phyloP scores from a whole-genome alignment of 1,140 invertebrate genomes.

The Limonius californicus region DNA sequence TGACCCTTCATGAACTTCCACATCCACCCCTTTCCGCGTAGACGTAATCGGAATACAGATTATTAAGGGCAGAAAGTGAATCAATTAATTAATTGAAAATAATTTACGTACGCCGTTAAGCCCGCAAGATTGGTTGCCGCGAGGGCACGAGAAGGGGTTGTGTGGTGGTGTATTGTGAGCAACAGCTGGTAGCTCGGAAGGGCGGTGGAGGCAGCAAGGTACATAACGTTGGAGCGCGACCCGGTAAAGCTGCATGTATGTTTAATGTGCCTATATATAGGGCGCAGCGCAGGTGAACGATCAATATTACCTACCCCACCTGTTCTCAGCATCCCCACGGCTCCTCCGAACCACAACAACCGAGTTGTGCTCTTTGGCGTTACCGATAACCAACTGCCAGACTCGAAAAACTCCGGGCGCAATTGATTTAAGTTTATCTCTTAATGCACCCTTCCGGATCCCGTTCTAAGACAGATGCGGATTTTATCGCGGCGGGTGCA shows the following conservation, averaged over 20 bases:
- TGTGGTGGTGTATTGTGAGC: too few species aligned
- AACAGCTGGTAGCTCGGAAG: too few species aligned
- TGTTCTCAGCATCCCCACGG: background rate
- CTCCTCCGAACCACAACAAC: background rate
- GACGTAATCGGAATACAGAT: too few species aligned
- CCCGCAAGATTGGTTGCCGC: too few species aligned
- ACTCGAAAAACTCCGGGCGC: background rate
- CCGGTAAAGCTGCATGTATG: background rate
- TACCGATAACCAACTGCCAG: background rate
- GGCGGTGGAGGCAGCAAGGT: background rate
- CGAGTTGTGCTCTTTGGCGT: background rate
- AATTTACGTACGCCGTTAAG: too few species aligned
- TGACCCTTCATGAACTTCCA: too few species aligned
- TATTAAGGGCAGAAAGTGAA: too few species aligned
- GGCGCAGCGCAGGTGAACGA: background rate
- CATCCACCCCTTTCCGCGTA: too few species aligned
- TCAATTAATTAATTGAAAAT: too few species aligned
- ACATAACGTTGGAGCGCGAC: background rate
- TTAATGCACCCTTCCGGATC: background rate
- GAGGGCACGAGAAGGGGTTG: too few species aligned
- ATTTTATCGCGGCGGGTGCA: too few species aligned
- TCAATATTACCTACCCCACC: background rate
- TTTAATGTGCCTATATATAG: constrained; percentile 1
- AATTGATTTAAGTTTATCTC: constrained; percentile 1
- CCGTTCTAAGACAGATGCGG: too few species aligned